Conservation (phyloP, 1,140 invertebrate species). For the Trachelipus rathkii region DNA sequence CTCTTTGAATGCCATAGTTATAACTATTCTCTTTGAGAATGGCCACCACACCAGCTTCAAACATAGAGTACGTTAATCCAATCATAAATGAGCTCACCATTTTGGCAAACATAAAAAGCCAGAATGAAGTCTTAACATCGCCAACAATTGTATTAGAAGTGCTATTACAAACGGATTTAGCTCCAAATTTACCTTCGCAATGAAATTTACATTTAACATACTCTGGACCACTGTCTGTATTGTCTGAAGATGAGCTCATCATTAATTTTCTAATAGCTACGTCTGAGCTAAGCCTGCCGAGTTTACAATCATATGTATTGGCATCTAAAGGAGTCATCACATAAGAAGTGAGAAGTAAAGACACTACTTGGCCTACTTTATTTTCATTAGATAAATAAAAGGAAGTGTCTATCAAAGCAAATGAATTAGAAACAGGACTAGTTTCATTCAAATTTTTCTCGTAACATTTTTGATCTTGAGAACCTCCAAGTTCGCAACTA, state of each 20-base stretch:
- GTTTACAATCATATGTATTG: not conserved
- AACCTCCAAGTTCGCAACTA: not conserved
- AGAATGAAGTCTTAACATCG: slow-evolving; percentile 35
- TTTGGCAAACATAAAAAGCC: slow-evolving; percentile 36
- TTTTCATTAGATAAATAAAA: not conserved
- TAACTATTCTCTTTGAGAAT: slow-evolving; percentile 37
- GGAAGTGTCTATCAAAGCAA: not conserved
- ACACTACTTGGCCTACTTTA: not conserved
- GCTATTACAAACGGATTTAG: slow-evolving; percentile 30
- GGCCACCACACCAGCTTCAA: slow-evolving; percentile 29
- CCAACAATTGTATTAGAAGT: slow-evolving; percentile 13
- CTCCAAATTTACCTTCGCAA: slow-evolving; percentile 29
- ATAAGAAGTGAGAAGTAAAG: not conserved
- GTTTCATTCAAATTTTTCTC: not conserved
- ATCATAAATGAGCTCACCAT: slow-evolving; percentile 30
- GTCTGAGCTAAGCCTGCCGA: not conserved
- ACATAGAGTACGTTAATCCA: slow-evolving; percentile 39
- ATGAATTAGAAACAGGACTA: not conserved
- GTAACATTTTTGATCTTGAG: not conserved
- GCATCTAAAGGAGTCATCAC: not conserved
- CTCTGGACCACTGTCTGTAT: not conserved
- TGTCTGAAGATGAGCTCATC: not conserved
- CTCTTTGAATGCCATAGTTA: slow-evolving; percentile 41
- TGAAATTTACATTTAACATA: slow-evolving; percentile 36
- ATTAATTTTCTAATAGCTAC: not conserved